phyloP scores from a whole-genome alignment of 2,797 vertebrate genomes.

The Lycodopsis pacificus region DNA sequence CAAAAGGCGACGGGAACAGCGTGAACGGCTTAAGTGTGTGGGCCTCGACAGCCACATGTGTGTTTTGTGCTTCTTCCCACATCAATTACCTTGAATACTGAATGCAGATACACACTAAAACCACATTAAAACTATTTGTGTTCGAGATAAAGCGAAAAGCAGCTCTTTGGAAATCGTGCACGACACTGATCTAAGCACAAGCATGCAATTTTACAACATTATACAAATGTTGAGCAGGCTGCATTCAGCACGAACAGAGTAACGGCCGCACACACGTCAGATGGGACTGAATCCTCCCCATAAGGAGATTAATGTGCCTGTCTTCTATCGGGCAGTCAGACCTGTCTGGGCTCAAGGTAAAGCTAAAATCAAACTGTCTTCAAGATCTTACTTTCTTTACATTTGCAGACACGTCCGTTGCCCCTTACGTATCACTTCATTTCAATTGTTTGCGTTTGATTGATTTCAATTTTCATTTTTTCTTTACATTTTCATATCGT shows the following conservation, averaged over 20 bases:
- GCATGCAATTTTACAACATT: slow-evolving; percentile 37
- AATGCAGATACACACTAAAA: slow-evolving; percentile 30
- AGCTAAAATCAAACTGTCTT: slow-evolving; percentile 53
- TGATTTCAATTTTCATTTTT: background rate
- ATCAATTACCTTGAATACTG: slow-evolving; percentile 48
- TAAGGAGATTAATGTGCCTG: slow-evolving; percentile 63
- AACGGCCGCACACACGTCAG: slow-evolving; percentile 59
- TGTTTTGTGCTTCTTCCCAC: slow-evolving; percentile 48
- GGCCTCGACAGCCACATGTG: slow-evolving; percentile 21
- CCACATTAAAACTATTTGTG: slow-evolving; percentile 11
- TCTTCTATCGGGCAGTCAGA: slow-evolving; percentile 48
- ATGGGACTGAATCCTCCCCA: slow-evolving; percentile 55
- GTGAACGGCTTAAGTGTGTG: slow-evolving; percentile 39
- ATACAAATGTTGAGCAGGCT: slow-evolving; percentile 45
- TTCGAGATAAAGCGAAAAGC: slow-evolving; percentile 5
- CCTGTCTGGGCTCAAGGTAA: slow-evolving; percentile 47
- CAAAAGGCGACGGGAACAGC: slow-evolving; percentile 37
- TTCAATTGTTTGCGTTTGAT: background rate
- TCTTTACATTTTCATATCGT: background rate
- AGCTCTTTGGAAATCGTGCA: slow-evolving; percentile 22
- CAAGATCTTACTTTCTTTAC: slow-evolving; percentile 33
- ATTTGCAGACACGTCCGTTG: slow-evolving; percentile 3
- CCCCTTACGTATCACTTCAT: background rate
- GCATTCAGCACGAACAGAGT: slow-evolving; percentile 50
- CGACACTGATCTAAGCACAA: slow-evolving; percentile 18